These are phyloP conservation scores for Anoura caudifer DNA, from an alignment of 2,113 vertebrate species.

Conservation along the genomic window DNA sequence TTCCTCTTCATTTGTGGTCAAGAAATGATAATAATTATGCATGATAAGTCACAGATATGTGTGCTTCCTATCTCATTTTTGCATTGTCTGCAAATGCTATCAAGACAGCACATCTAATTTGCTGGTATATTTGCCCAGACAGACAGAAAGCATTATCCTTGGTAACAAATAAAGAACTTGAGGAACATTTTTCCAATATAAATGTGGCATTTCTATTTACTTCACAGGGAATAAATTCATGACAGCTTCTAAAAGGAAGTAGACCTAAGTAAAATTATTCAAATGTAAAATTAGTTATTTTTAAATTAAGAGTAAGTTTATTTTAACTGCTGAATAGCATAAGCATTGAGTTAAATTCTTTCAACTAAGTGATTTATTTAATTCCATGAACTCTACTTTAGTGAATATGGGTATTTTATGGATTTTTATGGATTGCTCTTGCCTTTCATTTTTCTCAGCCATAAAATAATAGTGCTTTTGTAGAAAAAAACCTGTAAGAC, in stretches of 20 bases:
- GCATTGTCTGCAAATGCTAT: neutral
- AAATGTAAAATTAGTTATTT: constrained; percentile 4
- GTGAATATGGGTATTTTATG: neutral
- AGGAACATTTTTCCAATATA: neutral
- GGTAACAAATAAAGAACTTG: neutral
- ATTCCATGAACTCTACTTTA: neutral
- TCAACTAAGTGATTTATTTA: neutral
- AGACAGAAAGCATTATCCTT: neutral
- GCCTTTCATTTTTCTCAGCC: neutral
- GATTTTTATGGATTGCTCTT: neutral
- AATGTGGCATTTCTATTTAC: neutral
- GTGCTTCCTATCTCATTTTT: neutral
- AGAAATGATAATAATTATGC: neutral
- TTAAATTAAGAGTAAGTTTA: neutral
- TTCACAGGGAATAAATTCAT: neutral
- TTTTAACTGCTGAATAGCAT: neutral
- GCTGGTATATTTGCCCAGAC: neutral
- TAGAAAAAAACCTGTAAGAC: neutral
- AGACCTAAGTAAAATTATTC: neutral
- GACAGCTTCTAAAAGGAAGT: neutral
- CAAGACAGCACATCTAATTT: neutral
- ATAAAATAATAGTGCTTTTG: neutral
- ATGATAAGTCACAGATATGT: neutral
- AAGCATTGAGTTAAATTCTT: neutral
- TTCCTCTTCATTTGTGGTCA: neutral